phyloP scores from a whole-genome alignment of 2,888 invertebrate genomes.

The Nineta flava region DNA sequence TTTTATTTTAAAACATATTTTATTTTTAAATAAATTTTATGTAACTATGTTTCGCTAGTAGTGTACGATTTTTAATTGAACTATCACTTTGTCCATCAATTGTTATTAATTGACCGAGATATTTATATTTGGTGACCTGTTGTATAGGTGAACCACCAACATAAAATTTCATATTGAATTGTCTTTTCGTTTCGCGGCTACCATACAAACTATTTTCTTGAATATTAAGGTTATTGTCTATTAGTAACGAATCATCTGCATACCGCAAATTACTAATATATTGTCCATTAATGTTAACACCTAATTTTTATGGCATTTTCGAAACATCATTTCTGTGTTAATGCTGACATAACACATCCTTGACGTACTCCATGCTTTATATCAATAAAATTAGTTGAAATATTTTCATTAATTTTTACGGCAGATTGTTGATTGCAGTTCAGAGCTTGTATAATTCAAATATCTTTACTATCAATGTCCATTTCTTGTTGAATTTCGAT shows the following conservation, averaged over 20 bases:
- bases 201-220: too few species aligned
- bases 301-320: too few species aligned
- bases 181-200: neutral
- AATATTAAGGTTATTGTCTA: too few species aligned
- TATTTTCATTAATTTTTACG: slow-evolving; percentile 1
- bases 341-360: slow-evolving; percentile 9
- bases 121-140: neutral
- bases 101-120: neutral
- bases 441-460: slow-evolving; percentile 8
- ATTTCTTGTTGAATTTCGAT: slow-evolving; percentile 11
- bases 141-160: neutral
- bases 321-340: slow-evolving; percentile 8
- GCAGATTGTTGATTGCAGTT: slow-evolving; percentile 6
- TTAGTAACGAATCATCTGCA: too few species aligned
- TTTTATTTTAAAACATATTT: too few species aligned
- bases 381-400: neutral
- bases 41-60: too few species aligned
- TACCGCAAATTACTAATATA: too few species aligned
- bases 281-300: too few species aligned
- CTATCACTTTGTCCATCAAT: too few species aligned
- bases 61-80: too few species aligned
- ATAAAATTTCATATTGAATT: neutral
- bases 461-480: slow-evolving; percentile 8
- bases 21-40: too few species aligned
- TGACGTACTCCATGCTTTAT: slow-evolving; percentile 7